Base-by-base conservation (phyloP, 2,797 vertebrate genomes). In the Leptoclinus maculatus region DNA sequence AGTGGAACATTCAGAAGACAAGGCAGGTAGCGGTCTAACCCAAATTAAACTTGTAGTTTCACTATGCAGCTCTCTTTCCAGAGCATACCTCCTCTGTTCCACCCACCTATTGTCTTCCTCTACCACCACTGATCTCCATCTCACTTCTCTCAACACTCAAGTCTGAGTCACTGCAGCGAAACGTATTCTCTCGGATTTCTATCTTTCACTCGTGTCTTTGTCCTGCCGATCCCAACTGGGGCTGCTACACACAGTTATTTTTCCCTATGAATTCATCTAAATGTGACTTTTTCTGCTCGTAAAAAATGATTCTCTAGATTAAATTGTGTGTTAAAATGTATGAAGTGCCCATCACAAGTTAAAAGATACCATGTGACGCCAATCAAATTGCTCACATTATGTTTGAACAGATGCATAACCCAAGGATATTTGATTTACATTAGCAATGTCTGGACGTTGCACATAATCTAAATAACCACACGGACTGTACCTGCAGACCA, bases 101-200 rank as follows among this genome's bases (percentile, higher is more conserved):
- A 74, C 84, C 84, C 68, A 65, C 53, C 71, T 54, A 51, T 84
- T 84, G 79, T 79, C 68, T 83, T 83, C 39, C 74, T 76, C 64
- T 80, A 71, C 49, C 59, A 69, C 43, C 56, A 29, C 69, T 85
- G 71, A 80, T 71, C 78, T 71, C 82, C 64, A 76, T 68, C 66
- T 83, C 86, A 78, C 71, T 77, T 83, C 80, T 77, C 67, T n/a
- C 43, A 83, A 60, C 49, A 71, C 71, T 75, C 65, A 43, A n/a
- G 73, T 72, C 71, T 82, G 77, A 89, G 65, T 87, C 83, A 83
- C 79, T 66, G 76, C 68, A 72, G 84, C 67, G 43, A 10, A 66
- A 76, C 9, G 3, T 21, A 17, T 17, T 56, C 51, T 16, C 58
- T 60, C 57, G 34, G 58, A 19, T 62, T 39, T 73, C 53, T 47